Base-by-base conservation (phyloP, 2,888 invertebrate genomes). In the Oscheius sp. region DNA sequence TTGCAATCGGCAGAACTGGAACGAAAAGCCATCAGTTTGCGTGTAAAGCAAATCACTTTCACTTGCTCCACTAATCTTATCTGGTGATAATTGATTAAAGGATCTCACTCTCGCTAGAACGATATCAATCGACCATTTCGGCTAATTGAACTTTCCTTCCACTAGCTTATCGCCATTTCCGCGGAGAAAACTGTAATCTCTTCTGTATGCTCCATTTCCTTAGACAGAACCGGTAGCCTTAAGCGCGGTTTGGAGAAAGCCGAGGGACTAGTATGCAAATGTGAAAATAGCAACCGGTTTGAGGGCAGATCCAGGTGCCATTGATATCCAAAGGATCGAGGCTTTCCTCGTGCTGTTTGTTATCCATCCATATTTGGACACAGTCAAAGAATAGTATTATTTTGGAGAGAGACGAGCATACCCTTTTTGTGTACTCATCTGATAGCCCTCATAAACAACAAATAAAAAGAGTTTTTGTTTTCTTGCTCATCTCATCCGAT, bases 241-340 rank as follows among this genome's bases (percentile, higher is more conserved):
- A 55, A 42, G 42, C 15, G n/a, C n/a, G n/a, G n/a, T n/a, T n/a
- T n/a, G 34, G 17, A 12, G 55, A 34, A 55, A 53, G 53, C 31
- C n/a, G n/a, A n/a, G 20, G 53, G 53, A n/a, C 53, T 29, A 31
- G 53, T 37, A 55, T 55, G 55, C 55, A 55, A 55, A 55, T 55
- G 55, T 34, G 55, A 55, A 55, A 33, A 55, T 55, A 55, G 34
- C 55, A 55, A 55, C 55, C 55, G 55, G 55, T 55, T 55, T 10
- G 5, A 48, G 4, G n/a, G 15, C 42, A 20, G 55, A 55, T 55
- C n/a, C 55, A 55, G 55, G 55, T n/a, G 33, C 55, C 55, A 55
- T 55, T 55, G 55, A 55, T 55, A 55, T 55, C 55, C 20, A n/a
- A n/a, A 15, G 15, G 37, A 37, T 25, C 23, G 20, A 52, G 52